Percentiles rank a stretch among this genome's conserved stretches.
Conservation (phyloP, 1,140 invertebrate genomes). For the Philotrypesis tridentata region DNA sequence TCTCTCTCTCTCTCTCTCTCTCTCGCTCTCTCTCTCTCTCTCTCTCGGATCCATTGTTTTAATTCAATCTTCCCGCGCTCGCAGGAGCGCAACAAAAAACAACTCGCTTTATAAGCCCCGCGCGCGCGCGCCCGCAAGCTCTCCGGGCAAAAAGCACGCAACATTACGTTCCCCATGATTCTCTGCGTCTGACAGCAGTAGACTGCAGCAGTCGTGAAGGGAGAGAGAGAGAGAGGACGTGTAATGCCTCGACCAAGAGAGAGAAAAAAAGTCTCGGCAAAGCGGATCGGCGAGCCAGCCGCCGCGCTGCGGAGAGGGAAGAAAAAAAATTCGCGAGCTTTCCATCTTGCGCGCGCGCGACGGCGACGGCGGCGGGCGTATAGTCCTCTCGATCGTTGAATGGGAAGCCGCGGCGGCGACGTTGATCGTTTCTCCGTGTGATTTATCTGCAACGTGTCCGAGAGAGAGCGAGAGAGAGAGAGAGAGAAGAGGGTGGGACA, state of each 20-base stretch:
- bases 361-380: conserved; percentile 15
- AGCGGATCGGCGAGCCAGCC: conserved; percentile 4
- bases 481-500: not conserved
- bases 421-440: conserved; percentile 47
- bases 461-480: no score
- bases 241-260: not conserved
- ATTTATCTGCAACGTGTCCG: conserved; percentile 44
- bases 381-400: not conserved
- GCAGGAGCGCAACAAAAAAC: not conserved
- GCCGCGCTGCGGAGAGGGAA: no score
- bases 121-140: no score
- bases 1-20: no score
- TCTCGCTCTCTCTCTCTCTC: no score
- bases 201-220: not conserved
- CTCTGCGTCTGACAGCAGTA: not conserved
- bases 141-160: not conserved
- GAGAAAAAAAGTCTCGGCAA: not conserved
- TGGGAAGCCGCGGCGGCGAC: conserved; percentile 15
- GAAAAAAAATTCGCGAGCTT: conserved; percentile 16
- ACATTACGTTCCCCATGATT: not conserved
- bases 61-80: not conserved
- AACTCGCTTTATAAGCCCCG: not conserved
- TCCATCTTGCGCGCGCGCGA: conserved; percentile 13
- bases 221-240: no score
- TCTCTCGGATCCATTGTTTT: not conserved